These are phyloP conservation scores for Argyra leucocephala DNA, from an alignment of 2,888 invertebrate species.

Conservation along the genomic window DNA sequence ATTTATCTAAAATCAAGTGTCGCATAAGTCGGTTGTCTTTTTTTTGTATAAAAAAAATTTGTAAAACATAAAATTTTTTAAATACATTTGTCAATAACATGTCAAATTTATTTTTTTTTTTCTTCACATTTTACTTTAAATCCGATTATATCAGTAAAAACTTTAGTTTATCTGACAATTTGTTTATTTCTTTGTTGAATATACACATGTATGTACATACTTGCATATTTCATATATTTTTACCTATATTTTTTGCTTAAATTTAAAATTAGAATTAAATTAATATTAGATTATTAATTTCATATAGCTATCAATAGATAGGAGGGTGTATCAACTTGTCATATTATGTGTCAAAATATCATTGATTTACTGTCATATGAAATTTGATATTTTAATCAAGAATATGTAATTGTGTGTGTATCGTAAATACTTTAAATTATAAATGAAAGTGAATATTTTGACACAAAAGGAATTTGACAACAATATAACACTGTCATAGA, in stretches of 20 bases:
- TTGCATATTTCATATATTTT: no score
- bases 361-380: neutral
- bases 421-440: no score
- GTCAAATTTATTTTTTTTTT: neutral
- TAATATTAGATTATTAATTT: neutral
- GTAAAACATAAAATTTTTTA: neutral
- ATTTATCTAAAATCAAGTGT: neutral
- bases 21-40: no score
- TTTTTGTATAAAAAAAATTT: neutral
- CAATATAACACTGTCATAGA: no score
- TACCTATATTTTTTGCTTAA: no score
- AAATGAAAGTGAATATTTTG: no score
- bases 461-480: no score
- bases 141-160: slow-evolving; percentile 1
- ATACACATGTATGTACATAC: no score
- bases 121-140: neutral
- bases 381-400: neutral
- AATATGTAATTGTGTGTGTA: no score
- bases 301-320: neutral
- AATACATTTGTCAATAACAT: neutral
- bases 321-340: neutral
- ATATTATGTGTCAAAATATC: slow-evolving; percentile 1
- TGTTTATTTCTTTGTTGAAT: neutral
- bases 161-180: neutral
- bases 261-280: neutral